Base-by-base conservation (phyloP, 2,888 invertebrate genomes). In the Chironomus riparius region DNA sequence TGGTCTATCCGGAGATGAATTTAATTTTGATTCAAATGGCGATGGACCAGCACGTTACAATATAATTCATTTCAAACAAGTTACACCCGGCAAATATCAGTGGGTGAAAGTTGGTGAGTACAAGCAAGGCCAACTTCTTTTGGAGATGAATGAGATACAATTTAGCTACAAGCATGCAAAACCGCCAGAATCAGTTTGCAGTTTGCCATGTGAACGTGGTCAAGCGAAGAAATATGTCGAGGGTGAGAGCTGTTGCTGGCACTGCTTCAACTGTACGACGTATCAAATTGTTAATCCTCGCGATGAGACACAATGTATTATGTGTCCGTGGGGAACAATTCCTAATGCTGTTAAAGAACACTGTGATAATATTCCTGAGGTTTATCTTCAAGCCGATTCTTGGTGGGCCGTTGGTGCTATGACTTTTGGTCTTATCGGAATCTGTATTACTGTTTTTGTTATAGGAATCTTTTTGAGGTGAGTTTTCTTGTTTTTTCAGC, bases 11-110 rank as follows among this genome's bases (percentile, higher is more conserved):
- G 93, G 93, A 0, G 95, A 96, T 83, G 88, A 91, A 81, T 97
- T 97, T 85, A 91, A 90, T 79, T 98, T 98, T 83, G 94, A 96
- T 83, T 87, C 85, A 77, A 92, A 94, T 80, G 96, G 97, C 0
- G 97, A 97, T 80, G 97, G 97, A 0, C 97, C 97, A 0, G 95
- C 97, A 0, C 87, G 97, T 62, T 98, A 98, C 86, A 94, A 96
- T 82, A 97, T 98, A 79, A 91, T 97, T 77, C 97, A 97, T 84
- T 98, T 97, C 87, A 94, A 95, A 82, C 94, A 94, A 82, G 87
- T 89, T 7, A 85, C 88, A 1, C 86, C 86, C 0, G 92, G 91
- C 0, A 87, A 88, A 78, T 95, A 92, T 84, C 88, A 90, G 78
- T 96, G 96, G 95, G 87, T 94, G 48, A 88, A 91, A 78, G 94